Percentiles rank a stretch among this genome's conserved stretches.
These are phyloP conservation scores for Spondyliosoma cantharus DNA, from an alignment of 2,797 vertebrate species.

Conservation along the genomic window DNA sequence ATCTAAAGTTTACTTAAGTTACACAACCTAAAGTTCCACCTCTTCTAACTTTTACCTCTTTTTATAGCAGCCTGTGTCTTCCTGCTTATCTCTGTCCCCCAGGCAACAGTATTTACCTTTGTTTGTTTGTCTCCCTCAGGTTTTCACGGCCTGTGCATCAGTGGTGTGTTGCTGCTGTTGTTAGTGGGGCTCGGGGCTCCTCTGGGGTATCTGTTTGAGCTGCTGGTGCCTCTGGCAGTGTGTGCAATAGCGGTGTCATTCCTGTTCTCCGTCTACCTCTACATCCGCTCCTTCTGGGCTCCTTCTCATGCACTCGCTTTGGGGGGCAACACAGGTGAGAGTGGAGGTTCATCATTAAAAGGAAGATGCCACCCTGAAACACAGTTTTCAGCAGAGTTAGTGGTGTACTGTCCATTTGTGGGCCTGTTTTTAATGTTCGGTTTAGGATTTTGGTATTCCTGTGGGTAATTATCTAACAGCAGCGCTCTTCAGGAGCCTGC, in stretches of 20 bases:
- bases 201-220: conserved; percentile 84
- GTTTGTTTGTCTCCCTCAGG: conserved; percentile 80
- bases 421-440: conserved; percentile 21
- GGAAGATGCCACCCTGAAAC: conserved; percentile 25
- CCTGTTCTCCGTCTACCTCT: conserved; percentile 88
- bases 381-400: neutral
- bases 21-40: conserved; percentile 14
- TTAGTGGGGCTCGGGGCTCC: conserved; percentile 81
- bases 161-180: conserved; percentile 78
- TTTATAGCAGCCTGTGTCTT: conserved; percentile 10
- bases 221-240: conserved; percentile 87
- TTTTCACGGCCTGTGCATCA: conserved; percentile 86
- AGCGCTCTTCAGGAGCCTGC: conserved; percentile 53
- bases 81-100: conserved; percentile 28
- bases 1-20: conserved; percentile 25
- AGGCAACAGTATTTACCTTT: conserved; percentile 37
- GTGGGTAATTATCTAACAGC: conserved; percentile 59
- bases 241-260: conserved; percentile 82
- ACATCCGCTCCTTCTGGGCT: conserved; percentile 86
- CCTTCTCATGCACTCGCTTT: conserved; percentile 85
- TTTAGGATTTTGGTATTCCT: conserved; percentile 52
- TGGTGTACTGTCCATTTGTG: neutral
- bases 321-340: conserved; percentile 91
- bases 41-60: conserved; percentile 31
- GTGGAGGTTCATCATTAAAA: conserved; percentile 38